Evolutionary conservation across 2,797 vertebrate genomes (phyloP), one percentile per base, ranked within the genome.

Genomic region (Podarcis siculus): DNA sequence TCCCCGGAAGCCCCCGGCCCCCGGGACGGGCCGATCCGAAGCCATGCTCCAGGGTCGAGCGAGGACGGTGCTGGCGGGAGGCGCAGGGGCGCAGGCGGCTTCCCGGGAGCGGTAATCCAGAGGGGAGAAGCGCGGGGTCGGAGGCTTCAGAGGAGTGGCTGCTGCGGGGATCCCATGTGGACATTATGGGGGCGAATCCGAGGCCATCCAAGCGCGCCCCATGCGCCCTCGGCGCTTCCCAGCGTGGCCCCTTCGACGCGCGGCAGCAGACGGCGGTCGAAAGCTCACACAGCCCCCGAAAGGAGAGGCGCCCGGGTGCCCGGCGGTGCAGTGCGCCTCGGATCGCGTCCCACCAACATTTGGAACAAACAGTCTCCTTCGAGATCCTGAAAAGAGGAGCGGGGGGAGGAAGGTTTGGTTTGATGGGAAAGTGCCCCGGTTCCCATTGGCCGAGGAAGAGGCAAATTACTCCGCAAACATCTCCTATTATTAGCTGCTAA

Each of bases 401-500:
- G 77, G 79, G 85, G 58, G 58, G 79, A 83, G 79, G 72, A 64
- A 97, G 97, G 97, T 76, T 89, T 85, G 97, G 97, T 97, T 97
- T 97, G 97, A 97, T 97, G 97, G 97, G 98, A 97, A 97, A 97
- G 97, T 96, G 97, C 97, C 96, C 95, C 95, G 97, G 93, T 97
- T 98, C 97, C 97, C 97, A 98, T 98, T 98, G 98, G 98, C 97
- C 97, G 95, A 97, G 98, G 97, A 98, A 98, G 98, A 98, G 97
- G 98, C 98, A 98, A 98, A 98, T 98, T 98, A 98, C 98, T 98
- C 97, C 97, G 97, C 98, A 98, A 98, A 98, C 98, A 98, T 97
- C 97, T 97, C 98, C 97, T 98, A 98, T 98, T 98, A 98, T 98
- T 98, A 98, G 98, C 98, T 98, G 98, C 98, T 98, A 98, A 98